Conservation (phyloP, 2,113 vertebrate genomes). For the Asarcornis scutulata region DNA sequence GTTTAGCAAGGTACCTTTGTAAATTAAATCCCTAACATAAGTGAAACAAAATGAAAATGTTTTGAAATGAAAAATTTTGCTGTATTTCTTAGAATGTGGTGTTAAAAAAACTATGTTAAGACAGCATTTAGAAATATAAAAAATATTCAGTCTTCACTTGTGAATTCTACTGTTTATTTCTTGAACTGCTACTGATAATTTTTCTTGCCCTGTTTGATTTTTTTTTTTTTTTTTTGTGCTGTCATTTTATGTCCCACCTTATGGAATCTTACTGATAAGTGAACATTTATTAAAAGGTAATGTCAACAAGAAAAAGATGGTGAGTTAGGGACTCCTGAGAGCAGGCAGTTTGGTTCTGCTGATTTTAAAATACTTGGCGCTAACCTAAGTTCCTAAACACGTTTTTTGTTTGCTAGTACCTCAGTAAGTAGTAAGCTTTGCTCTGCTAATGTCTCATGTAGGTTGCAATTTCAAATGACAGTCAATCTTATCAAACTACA, state of each 20-base stretch:
- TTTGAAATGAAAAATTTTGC: too few species aligned
- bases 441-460: not conserved
- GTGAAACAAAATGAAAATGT: not conserved
- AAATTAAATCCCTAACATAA: not conserved
- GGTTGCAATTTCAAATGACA: not conserved
- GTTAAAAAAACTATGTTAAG: not conserved
- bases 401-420: not conserved
- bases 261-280: not conserved
- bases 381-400: not conserved
- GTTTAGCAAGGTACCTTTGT: not conserved
- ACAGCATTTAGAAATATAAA: not conserved
- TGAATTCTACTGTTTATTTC: not conserved
- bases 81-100: not conserved
- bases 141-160: not conserved
- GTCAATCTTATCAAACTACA: not conserved
- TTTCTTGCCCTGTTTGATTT: not conserved
- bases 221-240: not conserved
- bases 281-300: not conserved
- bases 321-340: not conserved
- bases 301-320: not conserved
- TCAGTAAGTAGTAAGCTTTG: not conserved
- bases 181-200: not conserved
- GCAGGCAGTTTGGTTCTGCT: not conserved
- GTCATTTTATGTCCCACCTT: rapidly evolving
- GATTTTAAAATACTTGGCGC: not conserved